Evolutionary conservation across 2,113 vertebrate species (phyloP), one percentile per base, ranked within the genome.

Genomic region (Sapajus apella): DNA sequence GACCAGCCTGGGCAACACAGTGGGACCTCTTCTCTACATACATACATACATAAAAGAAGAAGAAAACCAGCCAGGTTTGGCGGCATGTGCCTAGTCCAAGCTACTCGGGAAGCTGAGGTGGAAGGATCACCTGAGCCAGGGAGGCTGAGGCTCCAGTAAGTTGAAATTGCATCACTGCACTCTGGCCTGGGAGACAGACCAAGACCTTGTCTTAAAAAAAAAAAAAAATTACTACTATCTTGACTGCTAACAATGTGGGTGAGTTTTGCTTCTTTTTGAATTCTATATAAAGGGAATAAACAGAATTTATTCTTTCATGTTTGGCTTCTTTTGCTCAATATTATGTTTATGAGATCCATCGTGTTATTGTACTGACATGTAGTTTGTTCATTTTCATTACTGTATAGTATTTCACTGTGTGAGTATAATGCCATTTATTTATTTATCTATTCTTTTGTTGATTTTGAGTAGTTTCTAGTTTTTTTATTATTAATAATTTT

Each of bases 401-500:
- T 75, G 27, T 68, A 80, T 20, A 80, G n/a, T 56, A 70, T 70
- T 40, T 35, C 5, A 66, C 9, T 21, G 72, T 47, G 77, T 94
- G 66, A 76, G 56, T 77, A 40, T 12, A 64, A 18, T 66, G 83
- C 8, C n/a, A 66, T 52, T 75, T 77, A 80, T 52, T 75, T 77
- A 80, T n/a, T 76, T 75, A 16, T 77, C 32, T 76, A 23, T 50
- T 81, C 47, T 81, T 27, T 32, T 61, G 43, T 70, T 45, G 79
- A 72, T 47, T 87, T 68, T 76, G 81, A 81, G 56, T 73, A 68
- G 23, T 83, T 90, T 87, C 73, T 91, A 87, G 52, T 18, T 85
- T 89, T 89, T 73, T 92, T 43, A 45, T n/a, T 86, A 76, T 73
- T 93, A 93, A 85, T 70, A 85, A 85, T 70, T 56, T 94, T 91